Conservation (phyloP, 1,140 invertebrate species). For the Tetranychus cinnabarinus region DNA sequence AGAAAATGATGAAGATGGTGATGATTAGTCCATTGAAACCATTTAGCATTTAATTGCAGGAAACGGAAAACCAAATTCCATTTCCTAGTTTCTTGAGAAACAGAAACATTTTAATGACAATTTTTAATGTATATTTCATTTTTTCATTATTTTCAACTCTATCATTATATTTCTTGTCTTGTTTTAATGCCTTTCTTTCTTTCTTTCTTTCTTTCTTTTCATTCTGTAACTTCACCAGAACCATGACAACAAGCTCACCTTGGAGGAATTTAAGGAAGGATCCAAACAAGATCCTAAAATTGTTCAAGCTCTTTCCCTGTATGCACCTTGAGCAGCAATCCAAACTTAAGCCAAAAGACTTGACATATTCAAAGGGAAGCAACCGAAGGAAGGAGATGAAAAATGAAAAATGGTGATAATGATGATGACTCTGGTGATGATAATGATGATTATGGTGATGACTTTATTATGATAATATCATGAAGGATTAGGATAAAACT, state of each 20-base stretch:
- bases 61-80: background rate
- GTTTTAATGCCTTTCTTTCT: background rate
- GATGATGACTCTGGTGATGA: too few relatives aligned
- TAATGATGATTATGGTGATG: too few relatives aligned
- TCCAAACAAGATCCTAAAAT: slow-evolving; percentile 95
- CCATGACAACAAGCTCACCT: slow-evolving; percentile 81
- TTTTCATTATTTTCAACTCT: background rate
- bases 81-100: background rate
- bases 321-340: slow-evolving; percentile 14
- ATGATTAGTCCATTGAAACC: too few relatives aligned
- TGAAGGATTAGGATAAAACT: too few relatives aligned
- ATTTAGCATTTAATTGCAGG: background rate
- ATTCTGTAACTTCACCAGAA: slow-evolving; percentile 32
- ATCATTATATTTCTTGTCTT: background rate
- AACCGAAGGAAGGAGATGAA: too few relatives aligned
- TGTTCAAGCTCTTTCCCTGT: slow-evolving; percentile 51
- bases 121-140: background rate
- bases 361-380: too few relatives aligned
- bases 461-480: too few relatives aligned
- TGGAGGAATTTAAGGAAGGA: slow-evolving; percentile 94
- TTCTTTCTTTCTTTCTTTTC: slow-evolving; percentile 5
- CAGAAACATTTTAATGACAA: background rate
- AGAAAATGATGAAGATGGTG: too few relatives aligned
- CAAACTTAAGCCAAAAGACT: too few relatives aligned
- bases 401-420: too few relatives aligned